These are phyloP conservation scores for Lepus townsendii DNA, from an alignment of 2,797 vertebrate species.

Conservation along the genomic window DNA sequence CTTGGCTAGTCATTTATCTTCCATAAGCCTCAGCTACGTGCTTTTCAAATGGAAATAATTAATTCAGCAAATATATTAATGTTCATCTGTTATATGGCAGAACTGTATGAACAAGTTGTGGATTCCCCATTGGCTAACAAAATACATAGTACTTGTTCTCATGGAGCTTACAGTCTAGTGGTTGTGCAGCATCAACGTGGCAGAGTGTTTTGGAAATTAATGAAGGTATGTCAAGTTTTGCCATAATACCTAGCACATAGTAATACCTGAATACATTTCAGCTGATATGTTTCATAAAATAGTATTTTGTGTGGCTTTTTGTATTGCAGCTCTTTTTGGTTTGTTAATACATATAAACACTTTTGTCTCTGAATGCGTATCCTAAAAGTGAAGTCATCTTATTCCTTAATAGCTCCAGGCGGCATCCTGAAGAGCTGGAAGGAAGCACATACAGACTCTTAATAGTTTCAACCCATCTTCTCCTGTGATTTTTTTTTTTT, in stretches of 20 bases:
- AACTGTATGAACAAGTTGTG: not conserved
- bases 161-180: not conserved
- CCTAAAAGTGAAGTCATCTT: not conserved
- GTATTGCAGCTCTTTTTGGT: not conserved
- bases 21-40: not conserved
- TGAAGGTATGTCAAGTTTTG: not conserved
- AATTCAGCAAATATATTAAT: not conserved
- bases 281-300: not conserved
- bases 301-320: not conserved
- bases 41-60: not conserved
- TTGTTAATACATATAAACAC: not conserved
- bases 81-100: not conserved
- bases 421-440: not conserved
- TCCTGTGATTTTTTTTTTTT: not conserved
- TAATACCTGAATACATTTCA: not conserved
- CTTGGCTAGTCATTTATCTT: conserved; percentile 15
- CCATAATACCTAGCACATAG: not conserved
- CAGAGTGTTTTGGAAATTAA: not conserved
- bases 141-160: not conserved
- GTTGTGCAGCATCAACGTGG: not conserved
- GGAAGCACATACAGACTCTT: not conserved
- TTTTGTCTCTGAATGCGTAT: not conserved
- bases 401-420: not conserved
- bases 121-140: not conserved
- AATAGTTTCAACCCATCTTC: conserved; percentile 1